Base-by-base conservation (phyloP, 2,113 vertebrate species). In the Cyanistes caeruleus region DNA sequence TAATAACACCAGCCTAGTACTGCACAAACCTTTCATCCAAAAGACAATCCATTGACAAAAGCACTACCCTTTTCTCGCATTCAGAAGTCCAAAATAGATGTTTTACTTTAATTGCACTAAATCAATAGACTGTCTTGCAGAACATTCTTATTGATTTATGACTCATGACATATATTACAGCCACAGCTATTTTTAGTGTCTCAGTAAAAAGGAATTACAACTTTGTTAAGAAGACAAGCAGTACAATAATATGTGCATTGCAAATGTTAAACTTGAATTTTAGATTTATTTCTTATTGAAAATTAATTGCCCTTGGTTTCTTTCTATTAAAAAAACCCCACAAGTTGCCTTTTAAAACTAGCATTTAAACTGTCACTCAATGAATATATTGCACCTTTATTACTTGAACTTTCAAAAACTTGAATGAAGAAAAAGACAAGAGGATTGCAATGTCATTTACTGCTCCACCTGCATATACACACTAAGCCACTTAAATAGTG, bases 71-170 rank as follows among this genome's bases (percentile, higher is more conserved):
- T 94, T 83, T 55, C 94, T 97, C 21, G 33, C 41, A 81, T 24
- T 62, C 72, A 88, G 30, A 73, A 94, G 82, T 53, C 62, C 68
- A 95, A 90, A 95, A 95, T 64, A 97, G 85, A 93, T 72, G 72
- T 83, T 84, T 91, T 84, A 85, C 62, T 96, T 68, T 79, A 97
- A 98, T 96, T 84, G 83, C 79, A 89, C 68, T 91, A 79, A 97
- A 95, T 96, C 89, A 96, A 92, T 94, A 91, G 48, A 28, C 20
- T 94, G 85, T 94, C 94, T 15, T 88, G 78, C 75, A 95, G 83
- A 65, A 89, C 58, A 89, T 77, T 73, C 82, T 60, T 90, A 98
- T 77, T 96, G 95, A 97, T 97, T 97, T 96, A 91, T 97, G 87
- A 93, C 53, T 96, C 92, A 93, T 89, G 65, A 90, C 87, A 91